These are phyloP conservation scores for Rutpela maculata DNA, from an alignment of 2,888 invertebrate species.

Conservation along the genomic window DNA sequence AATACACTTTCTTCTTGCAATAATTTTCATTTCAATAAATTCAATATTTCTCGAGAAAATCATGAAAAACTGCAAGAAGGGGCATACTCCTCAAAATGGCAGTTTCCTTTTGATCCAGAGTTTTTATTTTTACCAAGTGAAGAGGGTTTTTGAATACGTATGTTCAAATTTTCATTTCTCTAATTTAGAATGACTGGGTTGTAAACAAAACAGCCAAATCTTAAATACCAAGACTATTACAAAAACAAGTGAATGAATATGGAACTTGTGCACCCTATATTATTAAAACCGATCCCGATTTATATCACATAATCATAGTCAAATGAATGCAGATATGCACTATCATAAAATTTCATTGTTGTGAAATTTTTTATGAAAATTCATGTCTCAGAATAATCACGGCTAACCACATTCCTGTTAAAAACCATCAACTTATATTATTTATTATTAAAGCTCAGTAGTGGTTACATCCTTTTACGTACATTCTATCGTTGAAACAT, in stretches of 20 bases:
- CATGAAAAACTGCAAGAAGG: too few relatives aligned
- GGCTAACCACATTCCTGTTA: neutral
- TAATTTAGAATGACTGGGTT: too few relatives aligned
- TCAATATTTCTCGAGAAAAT: too few relatives aligned
- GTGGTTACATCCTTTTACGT: slow-evolving; percentile 3
- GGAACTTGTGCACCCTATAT: neutral
- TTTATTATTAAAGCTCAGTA: slow-evolving; percentile 5
- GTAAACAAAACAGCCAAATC: neutral
- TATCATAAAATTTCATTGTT: neutral
- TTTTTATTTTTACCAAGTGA: too few relatives aligned
- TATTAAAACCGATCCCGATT: neutral
- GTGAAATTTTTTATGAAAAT: neutral
- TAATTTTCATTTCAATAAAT: too few relatives aligned
- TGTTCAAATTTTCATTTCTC: too few relatives aligned
- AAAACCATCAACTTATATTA: slow-evolving; percentile 6
- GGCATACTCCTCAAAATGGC: too few relatives aligned
- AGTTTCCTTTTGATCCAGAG: too few relatives aligned
- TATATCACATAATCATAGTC: neutral
- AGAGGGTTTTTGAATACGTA: too few relatives aligned
- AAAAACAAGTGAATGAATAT: neutral
- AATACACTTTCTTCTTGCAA: too few relatives aligned
- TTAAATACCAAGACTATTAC: neutral
- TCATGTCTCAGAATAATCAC: neutral
- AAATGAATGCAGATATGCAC: neutral
- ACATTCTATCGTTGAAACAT: slow-evolving; percentile 16